phyloP scores from a whole-genome alignment of 2,113 vertebrate species.

The Passer montanus region DNA sequence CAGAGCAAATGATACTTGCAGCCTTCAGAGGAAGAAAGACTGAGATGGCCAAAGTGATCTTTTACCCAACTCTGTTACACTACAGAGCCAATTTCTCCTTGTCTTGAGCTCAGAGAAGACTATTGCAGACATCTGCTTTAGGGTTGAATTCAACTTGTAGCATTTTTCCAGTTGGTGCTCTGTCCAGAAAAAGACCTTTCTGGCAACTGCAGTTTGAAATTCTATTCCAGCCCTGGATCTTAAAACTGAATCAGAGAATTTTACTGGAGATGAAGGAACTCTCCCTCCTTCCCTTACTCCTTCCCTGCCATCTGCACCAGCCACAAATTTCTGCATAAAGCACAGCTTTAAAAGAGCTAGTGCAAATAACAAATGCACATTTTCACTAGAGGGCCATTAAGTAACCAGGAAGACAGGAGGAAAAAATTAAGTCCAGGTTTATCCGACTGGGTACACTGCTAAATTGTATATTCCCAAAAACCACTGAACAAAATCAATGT shows the following conservation, averaged over 20 bases:
- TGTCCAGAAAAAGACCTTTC: slow-evolving; percentile 26
- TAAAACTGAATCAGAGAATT: neutral
- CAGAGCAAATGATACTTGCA: neutral
- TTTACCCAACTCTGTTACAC: neutral
- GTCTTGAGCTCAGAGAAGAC: neutral
- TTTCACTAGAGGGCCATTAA: neutral
- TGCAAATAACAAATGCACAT: neutral
- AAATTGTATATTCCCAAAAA: neutral
- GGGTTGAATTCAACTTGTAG: neutral
- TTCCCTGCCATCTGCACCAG: neutral
- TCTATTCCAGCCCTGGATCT: neutral
- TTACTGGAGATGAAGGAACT: neutral
- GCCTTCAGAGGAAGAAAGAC: neutral
- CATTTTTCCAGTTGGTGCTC: neutral
- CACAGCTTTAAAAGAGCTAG: neutral
- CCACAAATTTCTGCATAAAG: neutral
- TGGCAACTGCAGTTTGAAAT: slow-evolving; percentile 16
- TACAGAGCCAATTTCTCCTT: neutral
- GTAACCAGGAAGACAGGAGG: neutral
- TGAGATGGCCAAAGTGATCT: neutral
- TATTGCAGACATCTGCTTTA: neutral
- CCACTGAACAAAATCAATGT: neutral
- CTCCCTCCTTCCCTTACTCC: neutral
- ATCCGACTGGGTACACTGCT: neutral
- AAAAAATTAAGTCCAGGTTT: neutral